Base-by-base conservation (phyloP, 1,140 invertebrate species). In the Belonocnema kinseyi region DNA sequence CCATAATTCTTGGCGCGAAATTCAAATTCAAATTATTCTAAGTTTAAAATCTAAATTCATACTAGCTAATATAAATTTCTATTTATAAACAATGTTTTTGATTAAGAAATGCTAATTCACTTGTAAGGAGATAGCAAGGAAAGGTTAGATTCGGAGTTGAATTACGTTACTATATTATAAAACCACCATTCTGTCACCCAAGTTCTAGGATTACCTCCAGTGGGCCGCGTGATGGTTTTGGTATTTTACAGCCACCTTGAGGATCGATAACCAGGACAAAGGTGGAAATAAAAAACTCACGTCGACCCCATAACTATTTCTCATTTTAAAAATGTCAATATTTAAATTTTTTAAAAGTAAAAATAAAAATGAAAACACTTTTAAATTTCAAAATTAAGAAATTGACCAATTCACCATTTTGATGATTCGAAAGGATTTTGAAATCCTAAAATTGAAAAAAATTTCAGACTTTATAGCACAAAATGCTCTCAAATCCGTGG, bases 121-220 rank as follows among this genome's bases (percentile, higher is more conserved):
- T 70, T 72, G 82, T 85, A 85, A 85, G 80, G 82, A 75, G 82
- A 85, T 82, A 82, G 71, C 21, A 53, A 70, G 56, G 82, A 82
- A 85, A 85, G 77, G 75, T 84, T 82, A 85, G 80, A 85, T 85
- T 52, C 4, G 58, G 83, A 80, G 56, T 85, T 79, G 73, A 46
- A 40, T 85, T 85, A 84, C 83, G 33, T 74, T 58, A 17, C 76
- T 51, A 54, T 79, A 40, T 40, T 76, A 50, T 70, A 16, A 17
- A 71, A 70, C 50, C 40, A 17, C 50, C 26, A 11, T 75, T 73
- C 46, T 21, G 21, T 75, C 50, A 56, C 26, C 72, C 12, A 61
- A 80, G 61, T 71, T 78, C 75, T 82, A 77, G 70, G 73, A 61
- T 83, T 81, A 79, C 80, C 40, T 66, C 17, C 51, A 33, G 54